Conservation (phyloP, 1,140 invertebrate genomes). For the Atta texana region DNA sequence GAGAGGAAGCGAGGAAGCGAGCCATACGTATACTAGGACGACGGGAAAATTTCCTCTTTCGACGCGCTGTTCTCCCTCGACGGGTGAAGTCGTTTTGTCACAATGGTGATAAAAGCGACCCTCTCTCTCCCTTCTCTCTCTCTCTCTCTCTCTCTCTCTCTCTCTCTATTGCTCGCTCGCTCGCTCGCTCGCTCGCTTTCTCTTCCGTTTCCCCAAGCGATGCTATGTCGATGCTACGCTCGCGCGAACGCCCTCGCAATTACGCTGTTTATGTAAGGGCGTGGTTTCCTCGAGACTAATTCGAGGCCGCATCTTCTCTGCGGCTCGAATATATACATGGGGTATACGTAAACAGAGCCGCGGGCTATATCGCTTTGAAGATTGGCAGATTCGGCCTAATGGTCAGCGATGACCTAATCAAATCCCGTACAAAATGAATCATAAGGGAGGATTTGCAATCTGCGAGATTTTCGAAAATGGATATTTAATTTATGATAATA, state of each 20-base stretch:
- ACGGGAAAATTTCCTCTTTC: conserved; percentile 21
- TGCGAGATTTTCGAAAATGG: not conserved
- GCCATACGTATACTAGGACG: not conserved
- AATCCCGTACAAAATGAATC: conserved; percentile 6
- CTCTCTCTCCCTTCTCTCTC: too few species aligned
- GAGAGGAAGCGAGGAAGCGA: not conserved
- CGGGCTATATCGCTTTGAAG: conserved; percentile 75
- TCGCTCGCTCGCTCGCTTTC: not conserved
- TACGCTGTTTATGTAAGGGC: conserved; percentile 84
- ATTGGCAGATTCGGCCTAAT: conserved; percentile 74
- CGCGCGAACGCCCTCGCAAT: conserved; percentile 82
- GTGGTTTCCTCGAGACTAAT: conserved; percentile 79
- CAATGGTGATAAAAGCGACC: conserved; percentile 81
- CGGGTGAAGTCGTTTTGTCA: conserved; percentile 78
- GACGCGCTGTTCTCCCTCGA: conserved; percentile 1
- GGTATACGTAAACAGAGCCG: conserved; percentile 77
- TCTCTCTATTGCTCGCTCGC: too few species aligned
- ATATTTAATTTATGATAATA: not conserved
- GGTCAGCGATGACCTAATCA: conserved; percentile 66
- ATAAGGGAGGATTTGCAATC: not conserved
- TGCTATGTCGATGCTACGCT: conserved; percentile 55
- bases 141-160: too few species aligned
- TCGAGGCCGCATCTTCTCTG: conserved; percentile 49
- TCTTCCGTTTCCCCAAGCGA: conserved; percentile 42
- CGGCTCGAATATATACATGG: conserved; percentile 40